phyloP scores from a whole-genome alignment of 2,797 vertebrate genomes.

The Coluber constrictor region DNA sequence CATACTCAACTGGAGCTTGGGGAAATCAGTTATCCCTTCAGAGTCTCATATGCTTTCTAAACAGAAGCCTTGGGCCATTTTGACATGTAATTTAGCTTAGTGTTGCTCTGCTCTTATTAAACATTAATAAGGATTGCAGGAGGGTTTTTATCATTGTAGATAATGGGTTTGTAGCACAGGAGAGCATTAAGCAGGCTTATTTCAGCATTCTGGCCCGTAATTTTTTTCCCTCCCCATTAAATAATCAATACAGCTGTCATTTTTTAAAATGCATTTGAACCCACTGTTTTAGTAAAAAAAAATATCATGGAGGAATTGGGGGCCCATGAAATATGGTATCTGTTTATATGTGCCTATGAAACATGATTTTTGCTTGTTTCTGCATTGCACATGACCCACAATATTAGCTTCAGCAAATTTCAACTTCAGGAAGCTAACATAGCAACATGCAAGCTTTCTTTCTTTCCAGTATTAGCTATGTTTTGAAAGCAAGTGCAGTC shows the following conservation, averaged over 20 bases:
- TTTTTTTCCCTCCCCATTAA: constrained; percentile 69
- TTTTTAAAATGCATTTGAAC: constrained; percentile 71
- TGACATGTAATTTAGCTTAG: constrained; percentile 31
- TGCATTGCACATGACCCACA: constrained; percentile 43
- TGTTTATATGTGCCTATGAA: neutral
- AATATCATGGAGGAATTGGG: constrained; percentile 53
- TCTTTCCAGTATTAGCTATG: constrained; percentile 52
- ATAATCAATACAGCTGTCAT: constrained; percentile 72
- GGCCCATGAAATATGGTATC: constrained; percentile 15
- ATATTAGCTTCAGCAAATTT: constrained; percentile 56
- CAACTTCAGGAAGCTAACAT: constrained; percentile 46
- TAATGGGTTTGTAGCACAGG: constrained; percentile 65
- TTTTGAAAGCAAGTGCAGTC: constrained; percentile 60
- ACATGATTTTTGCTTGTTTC: constrained; percentile 54
- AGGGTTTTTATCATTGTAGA: constrained; percentile 62
- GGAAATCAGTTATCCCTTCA: constrained; percentile 54
- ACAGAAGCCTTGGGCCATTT: constrained; percentile 49
- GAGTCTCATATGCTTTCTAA: constrained; percentile 45
- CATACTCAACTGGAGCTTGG: constrained; percentile 47
- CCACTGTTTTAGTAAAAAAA: constrained; percentile 57
- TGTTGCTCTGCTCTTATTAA: constrained; percentile 57
- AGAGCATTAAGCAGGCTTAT: constrained; percentile 63
- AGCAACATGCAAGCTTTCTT: constrained; percentile 26
- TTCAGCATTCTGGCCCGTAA: constrained; percentile 69
- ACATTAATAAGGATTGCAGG: constrained; percentile 69